These are phyloP conservation scores for Chiridota heheva DNA, from an alignment of 35 echinoderm and acorn worm genomes.

Conservation along the genomic window DNA sequence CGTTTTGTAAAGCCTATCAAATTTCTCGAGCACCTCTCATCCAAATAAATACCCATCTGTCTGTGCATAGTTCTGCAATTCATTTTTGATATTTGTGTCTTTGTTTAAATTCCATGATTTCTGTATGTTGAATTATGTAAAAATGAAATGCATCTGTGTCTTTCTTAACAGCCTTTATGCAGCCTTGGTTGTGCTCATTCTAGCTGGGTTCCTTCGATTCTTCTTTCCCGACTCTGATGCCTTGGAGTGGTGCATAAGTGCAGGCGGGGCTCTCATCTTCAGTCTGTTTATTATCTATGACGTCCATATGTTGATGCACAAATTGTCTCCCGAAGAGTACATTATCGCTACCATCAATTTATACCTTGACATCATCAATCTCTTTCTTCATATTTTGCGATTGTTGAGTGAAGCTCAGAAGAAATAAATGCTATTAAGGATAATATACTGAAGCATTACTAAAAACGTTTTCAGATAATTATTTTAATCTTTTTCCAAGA, in stretches of 20 bases:
- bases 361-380: constrained; percentile 92
- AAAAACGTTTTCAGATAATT: too few species aligned
- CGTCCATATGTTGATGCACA: constrained; percentile 94
- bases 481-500: too few species aligned
- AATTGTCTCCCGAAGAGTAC: constrained; percentile 95
- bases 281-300: constrained; percentile 92
- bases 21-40: too few species aligned
- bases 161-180: constrained; percentile 71
- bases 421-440: too few species aligned
- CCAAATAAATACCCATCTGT: too few species aligned
- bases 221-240: constrained; percentile 81
- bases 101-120: background rate
- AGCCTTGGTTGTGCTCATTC: constrained; percentile 64
- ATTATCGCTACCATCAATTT: constrained; percentile 93
- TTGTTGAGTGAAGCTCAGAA: constrained; percentile 85
- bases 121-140: background rate
- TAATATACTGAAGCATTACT: too few species aligned
- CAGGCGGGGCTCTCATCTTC: constrained; percentile 85
- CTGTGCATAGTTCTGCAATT: too few species aligned
- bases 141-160: background rate
- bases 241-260: constrained; percentile 68
- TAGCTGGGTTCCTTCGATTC: constrained; percentile 78
- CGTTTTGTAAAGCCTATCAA: too few species aligned
- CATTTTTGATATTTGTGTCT: too few species aligned
- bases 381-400: constrained; percentile 91